A percentile compares a stretch with the other conserved stretches of the same genome.
Conservation (phyloP, 2,113 vertebrate genomes). For the Regulus satrapa region DNA sequence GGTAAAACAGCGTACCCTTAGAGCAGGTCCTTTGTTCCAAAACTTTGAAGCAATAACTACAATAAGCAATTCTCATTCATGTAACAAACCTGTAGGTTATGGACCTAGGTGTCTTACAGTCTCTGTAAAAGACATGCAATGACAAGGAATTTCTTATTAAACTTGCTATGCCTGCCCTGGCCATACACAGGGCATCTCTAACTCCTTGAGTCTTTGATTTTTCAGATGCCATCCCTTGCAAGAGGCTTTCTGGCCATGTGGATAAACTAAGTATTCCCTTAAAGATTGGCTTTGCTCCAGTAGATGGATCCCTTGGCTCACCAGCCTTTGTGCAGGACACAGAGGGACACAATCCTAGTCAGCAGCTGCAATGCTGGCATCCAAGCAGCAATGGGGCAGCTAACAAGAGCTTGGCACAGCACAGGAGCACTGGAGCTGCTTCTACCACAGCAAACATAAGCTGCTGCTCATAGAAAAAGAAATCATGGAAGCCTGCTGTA, state of each 20-base stretch:
- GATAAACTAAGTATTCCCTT: neutral
- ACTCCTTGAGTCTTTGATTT: neutral
- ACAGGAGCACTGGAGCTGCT: neutral
- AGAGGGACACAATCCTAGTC: neutral
- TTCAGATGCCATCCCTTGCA: neutral
- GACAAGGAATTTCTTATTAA: neutral
- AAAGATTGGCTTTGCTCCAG: neutral
- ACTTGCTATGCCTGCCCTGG: neutral
- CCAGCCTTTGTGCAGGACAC: neutral
- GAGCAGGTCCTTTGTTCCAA: neutral
- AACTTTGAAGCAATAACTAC: neutral
- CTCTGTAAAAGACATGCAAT: neutral
- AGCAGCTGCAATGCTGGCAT: neutral
- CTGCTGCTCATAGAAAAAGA: neutral
- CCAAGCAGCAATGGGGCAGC: neutral
- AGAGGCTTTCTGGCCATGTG: neutral
- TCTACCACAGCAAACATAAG: accelerated
- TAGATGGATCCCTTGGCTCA: neutral
- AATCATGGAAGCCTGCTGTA: neutral
- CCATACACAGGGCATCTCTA: neutral
- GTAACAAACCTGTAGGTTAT: neutral
- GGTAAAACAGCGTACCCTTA: neutral
- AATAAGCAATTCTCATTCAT: neutral
- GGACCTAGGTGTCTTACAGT: neutral
- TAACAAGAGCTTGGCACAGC: neutral